Evolutionary conservation across 2,888 invertebrate species (phyloP).

Genomic region (Hypena proboscidalis): DNA sequence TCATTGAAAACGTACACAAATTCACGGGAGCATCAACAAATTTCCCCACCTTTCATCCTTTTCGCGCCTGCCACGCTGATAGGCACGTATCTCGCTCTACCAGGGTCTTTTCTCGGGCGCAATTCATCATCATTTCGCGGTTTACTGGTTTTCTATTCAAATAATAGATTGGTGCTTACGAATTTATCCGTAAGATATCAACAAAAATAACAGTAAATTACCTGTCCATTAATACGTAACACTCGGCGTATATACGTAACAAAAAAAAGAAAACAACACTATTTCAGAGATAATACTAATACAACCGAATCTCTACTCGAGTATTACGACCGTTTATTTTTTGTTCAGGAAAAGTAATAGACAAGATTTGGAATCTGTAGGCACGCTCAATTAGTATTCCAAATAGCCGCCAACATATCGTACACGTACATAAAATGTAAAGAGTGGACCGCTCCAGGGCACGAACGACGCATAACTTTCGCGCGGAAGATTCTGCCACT

Average conservation of each 20-base stretch:
- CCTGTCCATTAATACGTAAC: slow-evolving; percentile 25
- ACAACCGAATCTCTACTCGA: slow-evolving; percentile 38
- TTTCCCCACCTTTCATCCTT: slow-evolving; percentile 68
- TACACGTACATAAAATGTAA: slow-evolving; percentile 82
- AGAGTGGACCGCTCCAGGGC: slow-evolving; percentile 81
- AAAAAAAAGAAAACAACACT: slow-evolving; percentile 1
- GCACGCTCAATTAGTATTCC: slow-evolving; percentile 82
- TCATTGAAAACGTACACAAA: slow-evolving; percentile 85
- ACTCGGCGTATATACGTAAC: too few relatives aligned
- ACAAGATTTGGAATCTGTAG: slow-evolving; percentile 66
- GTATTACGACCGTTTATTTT: slow-evolving; percentile 26
- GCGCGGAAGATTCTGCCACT: slow-evolving; percentile 56
- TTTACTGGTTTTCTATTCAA: slow-evolving; percentile 83
- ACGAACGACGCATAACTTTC: slow-evolving; percentile 82
- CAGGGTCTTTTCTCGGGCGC: slow-evolving; percentile 72
- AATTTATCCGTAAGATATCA: slow-evolving; percentile 45
- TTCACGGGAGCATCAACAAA: slow-evolving; percentile 81
- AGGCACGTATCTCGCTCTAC: slow-evolving; percentile 59
- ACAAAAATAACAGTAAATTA: slow-evolving; percentile 43
- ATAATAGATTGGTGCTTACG: slow-evolving; percentile 56
- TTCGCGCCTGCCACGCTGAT: slow-evolving; percentile 48
- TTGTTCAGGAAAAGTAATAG: slow-evolving; percentile 55
- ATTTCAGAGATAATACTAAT: slow-evolving; percentile 10
- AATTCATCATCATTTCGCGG: slow-evolving; percentile 86
- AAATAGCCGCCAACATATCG: slow-evolving; percentile 82